phyloP scores from a whole-genome alignment of 1,140 invertebrate species.

The Holcopasites calliopsidis region DNA sequence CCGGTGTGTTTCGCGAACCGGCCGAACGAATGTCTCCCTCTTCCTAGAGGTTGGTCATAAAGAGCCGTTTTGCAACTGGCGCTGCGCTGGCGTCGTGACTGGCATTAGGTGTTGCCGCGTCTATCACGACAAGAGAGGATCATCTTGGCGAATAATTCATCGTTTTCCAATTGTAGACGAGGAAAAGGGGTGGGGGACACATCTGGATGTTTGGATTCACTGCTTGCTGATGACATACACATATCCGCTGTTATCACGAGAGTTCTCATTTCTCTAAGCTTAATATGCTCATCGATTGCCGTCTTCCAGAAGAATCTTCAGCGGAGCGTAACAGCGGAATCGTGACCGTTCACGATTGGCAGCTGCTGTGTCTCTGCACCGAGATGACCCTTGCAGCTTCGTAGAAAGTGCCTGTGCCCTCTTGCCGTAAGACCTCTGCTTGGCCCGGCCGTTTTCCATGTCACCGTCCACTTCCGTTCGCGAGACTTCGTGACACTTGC shows the following conservation, averaged over 20 bases:
- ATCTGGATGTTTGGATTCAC: slow-evolving; percentile 68
- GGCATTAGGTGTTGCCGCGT: slow-evolving; percentile 66
- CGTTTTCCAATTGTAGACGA: slow-evolving; percentile 29
- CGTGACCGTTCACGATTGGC: slow-evolving; percentile 57
- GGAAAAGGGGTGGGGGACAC: background rate
- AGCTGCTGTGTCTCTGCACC: slow-evolving; percentile 39
- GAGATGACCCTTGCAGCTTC: slow-evolving; percentile 49
- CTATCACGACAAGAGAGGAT: slow-evolving; percentile 52
- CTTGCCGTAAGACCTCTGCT: background rate
- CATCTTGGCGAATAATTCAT: slow-evolving; percentile 56
- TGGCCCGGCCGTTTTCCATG: slow-evolving; percentile 19
- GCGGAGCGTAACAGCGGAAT: slow-evolving; percentile 51
- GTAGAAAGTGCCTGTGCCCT: slow-evolving; percentile 57
- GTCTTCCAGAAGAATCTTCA: background rate
- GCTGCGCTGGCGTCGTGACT: slow-evolving; percentile 59
- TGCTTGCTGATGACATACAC: slow-evolving; percentile 41
- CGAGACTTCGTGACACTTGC: slow-evolving; percentile 49
- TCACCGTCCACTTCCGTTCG: slow-evolving; percentile 44
- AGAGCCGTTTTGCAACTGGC: slow-evolving; percentile 24
- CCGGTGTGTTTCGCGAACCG: background rate
- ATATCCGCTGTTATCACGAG: no score
- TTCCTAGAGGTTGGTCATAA: slow-evolving; percentile 7
- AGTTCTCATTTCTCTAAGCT: background rate
- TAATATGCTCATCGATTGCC: background rate
- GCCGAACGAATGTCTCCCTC: background rate